Conservation (phyloP, 2,797 vertebrate genomes). For the Channallabes apus region DNA sequence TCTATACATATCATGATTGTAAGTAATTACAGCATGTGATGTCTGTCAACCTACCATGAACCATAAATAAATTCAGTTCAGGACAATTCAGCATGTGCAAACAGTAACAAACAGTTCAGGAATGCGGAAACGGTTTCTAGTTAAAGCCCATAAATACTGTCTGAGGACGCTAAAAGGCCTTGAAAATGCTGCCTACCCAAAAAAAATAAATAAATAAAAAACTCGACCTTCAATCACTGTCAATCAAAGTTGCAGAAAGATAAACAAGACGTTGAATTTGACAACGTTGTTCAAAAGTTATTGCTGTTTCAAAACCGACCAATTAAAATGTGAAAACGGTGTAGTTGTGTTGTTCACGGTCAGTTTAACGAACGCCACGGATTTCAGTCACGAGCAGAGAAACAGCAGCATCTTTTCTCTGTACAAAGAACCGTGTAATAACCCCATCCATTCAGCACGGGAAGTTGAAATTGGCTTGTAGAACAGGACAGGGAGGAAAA, state of each 20-base stretch:
- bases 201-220: neutral
- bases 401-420: slow-evolving; percentile 26
- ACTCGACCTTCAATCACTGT: neutral
- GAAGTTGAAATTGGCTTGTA: slow-evolving; percentile 65
- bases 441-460: slow-evolving; percentile 62
- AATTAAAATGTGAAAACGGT: neutral
- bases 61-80: no score
- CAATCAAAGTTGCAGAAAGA: neutral
- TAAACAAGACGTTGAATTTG: neutral
- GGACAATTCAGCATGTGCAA: no score
- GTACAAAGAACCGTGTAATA: slow-evolving; percentile 50
- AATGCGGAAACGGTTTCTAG: no score
- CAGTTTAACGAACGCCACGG: slow-evolving; percentile 25
- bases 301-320: neutral
- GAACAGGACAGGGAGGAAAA: slow-evolving; percentile 49
- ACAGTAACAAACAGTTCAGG: no score
- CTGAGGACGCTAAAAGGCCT: no score
- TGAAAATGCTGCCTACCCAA: neutral
- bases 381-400: slow-evolving; percentile 27
- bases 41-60: no score
- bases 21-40: no score
- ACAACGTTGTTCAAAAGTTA: neutral
- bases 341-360: neutral
- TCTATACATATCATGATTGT: no score
- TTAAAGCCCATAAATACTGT: neutral